These are phyloP conservation scores for Scaptodrosophila lebanonensis DNA, from an alignment of 1,140 invertebrate species.

Conservation along the genomic window DNA sequence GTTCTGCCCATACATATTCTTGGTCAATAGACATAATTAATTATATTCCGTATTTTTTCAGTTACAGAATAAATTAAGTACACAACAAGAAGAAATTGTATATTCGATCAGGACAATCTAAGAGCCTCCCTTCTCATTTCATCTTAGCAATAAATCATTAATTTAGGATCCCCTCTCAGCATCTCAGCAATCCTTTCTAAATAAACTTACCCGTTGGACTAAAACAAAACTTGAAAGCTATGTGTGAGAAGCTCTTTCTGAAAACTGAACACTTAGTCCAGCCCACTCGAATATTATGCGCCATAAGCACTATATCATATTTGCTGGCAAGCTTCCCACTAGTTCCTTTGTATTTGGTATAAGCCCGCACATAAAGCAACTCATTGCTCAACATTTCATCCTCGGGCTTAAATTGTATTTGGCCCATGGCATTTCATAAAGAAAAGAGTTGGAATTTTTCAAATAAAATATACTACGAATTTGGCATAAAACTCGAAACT, in stretches of 20 bases:
- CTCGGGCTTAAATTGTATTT: constrained; percentile 31
- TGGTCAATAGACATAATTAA: not conserved
- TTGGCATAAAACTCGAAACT: too few relatives aligned
- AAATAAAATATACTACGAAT: too few relatives aligned
- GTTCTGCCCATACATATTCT: too few relatives aligned
- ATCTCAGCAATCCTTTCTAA: too few relatives aligned
- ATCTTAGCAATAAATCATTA: too few relatives aligned
- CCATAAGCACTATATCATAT: constrained; percentile 22
- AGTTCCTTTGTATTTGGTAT: constrained; percentile 15
- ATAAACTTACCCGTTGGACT: constrained; percentile 28
- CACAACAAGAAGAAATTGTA: too few relatives aligned
- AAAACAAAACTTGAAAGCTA: constrained; percentile 31
- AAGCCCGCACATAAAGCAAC: constrained; percentile 26
- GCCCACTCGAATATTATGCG: constrained; percentile 28
- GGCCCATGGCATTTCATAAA: constrained; percentile 36
- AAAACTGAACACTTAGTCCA: constrained; percentile 15
- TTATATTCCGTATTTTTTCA: not conserved
- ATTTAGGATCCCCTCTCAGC: too few relatives aligned
- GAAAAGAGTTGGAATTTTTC: not conserved
- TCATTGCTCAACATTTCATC: constrained; percentile 29
- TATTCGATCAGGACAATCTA: too few relatives aligned
- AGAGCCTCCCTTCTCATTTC: too few relatives aligned
- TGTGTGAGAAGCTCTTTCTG: constrained; percentile 19
- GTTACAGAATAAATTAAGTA: too few relatives aligned
- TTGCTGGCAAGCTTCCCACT: not conserved